Percentiles rank a stretch among this genome's conserved stretches.
phyloP scores from a whole-genome alignment of 2,888 invertebrate species.

The Dolichopus griseipennis region DNA sequence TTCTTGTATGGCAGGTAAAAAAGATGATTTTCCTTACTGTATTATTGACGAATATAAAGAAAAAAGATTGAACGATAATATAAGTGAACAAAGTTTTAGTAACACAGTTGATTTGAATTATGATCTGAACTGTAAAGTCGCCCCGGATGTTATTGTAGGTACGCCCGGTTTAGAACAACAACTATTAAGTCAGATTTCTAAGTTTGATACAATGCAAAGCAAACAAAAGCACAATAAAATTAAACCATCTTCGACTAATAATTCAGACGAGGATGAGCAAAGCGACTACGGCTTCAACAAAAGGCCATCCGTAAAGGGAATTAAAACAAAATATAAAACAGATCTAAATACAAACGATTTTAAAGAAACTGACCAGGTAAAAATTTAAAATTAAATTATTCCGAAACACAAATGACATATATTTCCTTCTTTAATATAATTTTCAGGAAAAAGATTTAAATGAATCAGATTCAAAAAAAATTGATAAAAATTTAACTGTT shows the following conservation, averaged over 20 bases:
- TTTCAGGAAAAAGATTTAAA: background rate
- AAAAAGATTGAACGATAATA: slow-evolving; percentile 25
- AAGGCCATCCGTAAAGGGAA: slow-evolving; percentile 80
- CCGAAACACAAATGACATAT: background rate
- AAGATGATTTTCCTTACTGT: slow-evolving; percentile 51
- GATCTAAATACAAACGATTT: slow-evolving; percentile 62
- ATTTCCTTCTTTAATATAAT: background rate
- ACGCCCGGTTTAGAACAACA: slow-evolving; percentile 55
- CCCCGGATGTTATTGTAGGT: slow-evolving; percentile 70
- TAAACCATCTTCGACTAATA: slow-evolving; percentile 45
- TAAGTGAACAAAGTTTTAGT: background rate
- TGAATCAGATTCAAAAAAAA: background rate
- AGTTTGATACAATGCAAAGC: background rate
- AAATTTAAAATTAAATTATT: slow-evolving; percentile 25
- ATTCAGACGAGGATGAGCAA: slow-evolving; percentile 62
- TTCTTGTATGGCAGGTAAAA: slow-evolving; percentile 61
- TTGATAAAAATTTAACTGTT: background rate
- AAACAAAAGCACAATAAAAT: slow-evolving; percentile 68
- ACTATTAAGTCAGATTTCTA: slow-evolving; percentile 50
- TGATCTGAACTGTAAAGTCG: slow-evolving; percentile 47
- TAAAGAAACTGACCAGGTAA: slow-evolving; percentile 69
- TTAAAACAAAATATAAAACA: slow-evolving; percentile 77
- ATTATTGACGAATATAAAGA: slow-evolving; percentile 42
- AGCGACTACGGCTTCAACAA: slow-evolving; percentile 85
- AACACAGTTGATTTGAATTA: slow-evolving; percentile 23